Evolutionary conservation across 2,888 invertebrate genomes (phyloP).

Genomic region (Ormyrus thymus): DNA sequence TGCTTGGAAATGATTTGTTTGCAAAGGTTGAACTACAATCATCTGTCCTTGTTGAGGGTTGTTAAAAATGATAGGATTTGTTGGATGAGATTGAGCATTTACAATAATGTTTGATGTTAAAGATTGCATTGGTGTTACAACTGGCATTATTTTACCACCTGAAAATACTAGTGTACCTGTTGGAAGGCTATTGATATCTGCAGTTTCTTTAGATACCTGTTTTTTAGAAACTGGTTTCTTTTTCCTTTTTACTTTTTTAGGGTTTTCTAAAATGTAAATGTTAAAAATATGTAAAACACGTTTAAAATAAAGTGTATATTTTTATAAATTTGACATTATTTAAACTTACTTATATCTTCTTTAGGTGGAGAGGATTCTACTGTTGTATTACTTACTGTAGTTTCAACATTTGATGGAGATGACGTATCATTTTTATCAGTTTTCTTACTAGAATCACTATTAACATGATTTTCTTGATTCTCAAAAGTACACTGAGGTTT

Average conservation of each 20-base stretch:
- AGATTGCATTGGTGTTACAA: constrained; percentile 69
- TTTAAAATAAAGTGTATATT: constrained; percentile 51
- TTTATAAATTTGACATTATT: not conserved
- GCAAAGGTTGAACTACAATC: constrained; percentile 72
- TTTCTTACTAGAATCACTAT: constrained; percentile 57
- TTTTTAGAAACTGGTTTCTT: constrained; percentile 62
- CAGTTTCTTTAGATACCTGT: constrained; percentile 47
- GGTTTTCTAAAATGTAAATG: constrained; percentile 59
- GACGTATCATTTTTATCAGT: constrained; percentile 37
- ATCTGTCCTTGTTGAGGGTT: constrained; percentile 70
- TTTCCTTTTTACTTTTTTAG: constrained; percentile 61
- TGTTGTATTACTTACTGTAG: constrained; percentile 9
- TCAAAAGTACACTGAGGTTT: constrained; percentile 64
- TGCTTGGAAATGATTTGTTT: constrained; percentile 67
- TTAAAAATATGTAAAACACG: constrained; percentile 13
- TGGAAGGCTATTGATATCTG: constrained; percentile 62
- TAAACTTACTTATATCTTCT: constrained; percentile 46
- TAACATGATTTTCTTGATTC: constrained; percentile 71
- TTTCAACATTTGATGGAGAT: constrained; percentile 33
- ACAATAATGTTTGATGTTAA: constrained; percentile 71
- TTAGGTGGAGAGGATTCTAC: constrained; percentile 23
- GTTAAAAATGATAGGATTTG: constrained; percentile 70
- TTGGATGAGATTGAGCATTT: constrained; percentile 66
- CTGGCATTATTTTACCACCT: constrained; percentile 70
- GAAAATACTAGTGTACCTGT: constrained; percentile 71